Percentiles rank a stretch among this genome's conserved stretches.
These are phyloP conservation scores for Antheraea mylitta DNA, from an alignment of 1,140 invertebrate species.

Conservation along the genomic window DNA sequence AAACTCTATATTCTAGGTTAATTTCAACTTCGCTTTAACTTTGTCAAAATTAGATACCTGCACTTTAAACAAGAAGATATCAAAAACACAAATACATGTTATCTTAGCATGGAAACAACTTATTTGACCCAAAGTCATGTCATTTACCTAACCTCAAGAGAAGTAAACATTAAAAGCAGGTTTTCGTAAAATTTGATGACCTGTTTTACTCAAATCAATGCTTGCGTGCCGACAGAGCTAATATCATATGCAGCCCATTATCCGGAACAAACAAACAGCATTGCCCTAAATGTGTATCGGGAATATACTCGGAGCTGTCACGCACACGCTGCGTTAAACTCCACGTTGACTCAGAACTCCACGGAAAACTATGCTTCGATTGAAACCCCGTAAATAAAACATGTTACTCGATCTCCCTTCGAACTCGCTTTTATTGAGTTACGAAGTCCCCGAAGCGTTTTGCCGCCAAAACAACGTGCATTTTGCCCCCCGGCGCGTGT, in stretches of 20 bases:
- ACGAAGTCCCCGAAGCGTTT: constrained; percentile 73
- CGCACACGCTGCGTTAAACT: constrained; percentile 37
- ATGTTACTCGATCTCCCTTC: constrained; percentile 66
- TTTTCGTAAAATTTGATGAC: constrained; percentile 1
- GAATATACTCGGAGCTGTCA: constrained; percentile 51
- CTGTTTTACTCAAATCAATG: constrained; percentile 1
- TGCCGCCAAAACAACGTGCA: constrained; percentile 77
- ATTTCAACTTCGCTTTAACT: neutral
- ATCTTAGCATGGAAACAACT: neutral
- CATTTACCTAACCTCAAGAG: neutral
- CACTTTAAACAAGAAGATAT: constrained; percentile 3
- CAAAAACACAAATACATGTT: neutral
- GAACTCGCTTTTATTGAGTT: constrained; percentile 73
- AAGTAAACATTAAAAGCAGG: neutral
- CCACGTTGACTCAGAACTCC: constrained; percentile 43
- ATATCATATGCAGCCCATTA: constrained; percentile 25
- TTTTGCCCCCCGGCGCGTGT: constrained; percentile 75
- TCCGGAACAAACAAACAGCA: constrained; percentile 25
- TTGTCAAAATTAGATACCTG: neutral
- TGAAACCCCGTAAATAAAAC: constrained; percentile 77
- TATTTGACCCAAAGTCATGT: neutral
- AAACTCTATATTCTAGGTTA: no score
- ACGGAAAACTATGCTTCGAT: constrained; percentile 65
- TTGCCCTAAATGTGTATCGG: constrained; percentile 25
- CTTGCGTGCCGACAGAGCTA: constrained; percentile 26